These are phyloP conservation scores for Euphonia xanthogaster DNA, from an alignment of 2,797 vertebrate genomes.

Conservation along the genomic window DNA sequence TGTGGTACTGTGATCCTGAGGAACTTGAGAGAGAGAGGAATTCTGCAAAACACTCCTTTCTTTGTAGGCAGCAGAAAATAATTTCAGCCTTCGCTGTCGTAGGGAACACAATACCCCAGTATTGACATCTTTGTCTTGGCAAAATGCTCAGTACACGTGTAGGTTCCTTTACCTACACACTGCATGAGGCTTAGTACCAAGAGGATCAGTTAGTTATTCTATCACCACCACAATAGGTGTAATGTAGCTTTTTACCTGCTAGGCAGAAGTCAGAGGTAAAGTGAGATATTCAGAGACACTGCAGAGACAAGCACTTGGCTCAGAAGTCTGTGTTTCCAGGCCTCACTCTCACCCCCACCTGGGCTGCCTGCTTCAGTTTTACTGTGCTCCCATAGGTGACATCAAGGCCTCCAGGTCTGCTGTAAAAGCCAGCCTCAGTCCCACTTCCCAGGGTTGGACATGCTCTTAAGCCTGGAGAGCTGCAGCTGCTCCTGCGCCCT, in stretches of 20 bases:
- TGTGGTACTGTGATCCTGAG: not conserved
- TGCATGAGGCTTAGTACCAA: not conserved
- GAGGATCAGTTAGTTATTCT: not conserved
- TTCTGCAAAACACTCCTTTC: not conserved
- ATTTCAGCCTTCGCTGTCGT: not conserved
- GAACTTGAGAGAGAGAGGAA: not conserved
- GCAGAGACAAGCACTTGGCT: not conserved
- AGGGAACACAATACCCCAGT: not conserved
- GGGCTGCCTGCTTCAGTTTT: not conserved
- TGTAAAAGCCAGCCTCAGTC: not conserved
- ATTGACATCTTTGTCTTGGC: not conserved
- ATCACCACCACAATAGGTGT: not conserved
- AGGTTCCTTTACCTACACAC: not conserved
- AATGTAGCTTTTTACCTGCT: not conserved
- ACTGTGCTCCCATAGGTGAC: not conserved
- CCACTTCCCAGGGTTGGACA: rapidly evolving
- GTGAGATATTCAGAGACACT: not conserved
- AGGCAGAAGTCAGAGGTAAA: not conserved
- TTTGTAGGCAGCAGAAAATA: not conserved
- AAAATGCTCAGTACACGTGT: not conserved
- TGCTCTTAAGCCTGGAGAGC: not conserved
- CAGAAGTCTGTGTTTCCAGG: not conserved
- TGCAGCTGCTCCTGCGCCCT: not conserved
- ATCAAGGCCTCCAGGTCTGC: not conserved
- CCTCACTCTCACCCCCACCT: rapidly evolving